Evolutionary conservation across 2,888 invertebrate species (phyloP), one percentile per base, ranked within the genome.

Genomic region (Psylliodes chrysocephalus): DNA sequence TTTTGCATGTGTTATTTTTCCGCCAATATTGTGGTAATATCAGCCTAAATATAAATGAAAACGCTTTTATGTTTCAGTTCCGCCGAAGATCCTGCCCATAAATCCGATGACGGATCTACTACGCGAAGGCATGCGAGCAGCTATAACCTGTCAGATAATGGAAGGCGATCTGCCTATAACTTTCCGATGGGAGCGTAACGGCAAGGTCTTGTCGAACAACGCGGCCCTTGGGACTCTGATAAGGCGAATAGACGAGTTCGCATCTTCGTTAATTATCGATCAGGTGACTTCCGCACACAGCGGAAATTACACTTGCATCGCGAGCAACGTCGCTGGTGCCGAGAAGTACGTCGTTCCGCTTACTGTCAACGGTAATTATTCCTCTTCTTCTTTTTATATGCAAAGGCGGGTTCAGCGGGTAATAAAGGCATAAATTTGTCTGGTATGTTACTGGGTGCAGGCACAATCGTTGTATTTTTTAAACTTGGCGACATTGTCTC

Each of bases 161-260:
- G 94, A 95, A 84, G 95, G 96, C 17, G 96, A 96, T 84, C 87
- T 94, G 75, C 96, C 96, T 49, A 91, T 96, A 73, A 91, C 91
- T 71, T 94, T 96, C 84, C 89, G 91, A 56, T 97, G 96, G 96
- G 93, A 93, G 78, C 91, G 95, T 82, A 93, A 96, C 81, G 93
- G 91, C 47, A 91, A 91, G 78, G 69, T 70, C 3, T 88, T 94
- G 73, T 77, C 80, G 30, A 82, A 81, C 70, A 81, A 81, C 65
- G 78, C 79, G 25, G 78, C 78, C 15, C 73, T 85, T 40, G 87
- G 87, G 70, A 86, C 87, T 0, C 82, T 85, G 18, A 82, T 84
- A 35, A 83, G 88, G 51, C 85, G 91, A 59, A 85, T 91, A 80
- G 94, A 95, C 80, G 94, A 93, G 79, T 95, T 94, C 82, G 92